Conservation (phyloP, 2,797 vertebrate genomes). For the Aselliscus stoliczkanus region DNA sequence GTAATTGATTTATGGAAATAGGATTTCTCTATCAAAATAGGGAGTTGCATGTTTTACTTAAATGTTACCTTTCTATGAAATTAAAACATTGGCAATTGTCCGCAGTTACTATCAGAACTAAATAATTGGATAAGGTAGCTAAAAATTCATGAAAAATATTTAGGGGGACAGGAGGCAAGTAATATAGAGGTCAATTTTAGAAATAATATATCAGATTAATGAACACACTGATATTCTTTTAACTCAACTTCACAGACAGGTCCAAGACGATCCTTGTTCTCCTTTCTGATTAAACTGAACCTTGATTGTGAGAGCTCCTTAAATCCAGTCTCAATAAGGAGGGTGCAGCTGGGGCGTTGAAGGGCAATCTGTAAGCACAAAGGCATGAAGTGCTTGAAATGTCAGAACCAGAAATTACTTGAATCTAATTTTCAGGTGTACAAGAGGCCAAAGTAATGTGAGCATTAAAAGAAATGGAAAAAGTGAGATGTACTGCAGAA, state of each 20-base stretch:
- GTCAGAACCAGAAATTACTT: slow-evolving; percentile 45
- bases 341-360: background rate
- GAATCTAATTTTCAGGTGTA: slow-evolving; percentile 70
- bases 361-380: background rate
- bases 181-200: background rate
- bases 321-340: background rate
- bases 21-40: background rate
- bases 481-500: slow-evolving; percentile 53
- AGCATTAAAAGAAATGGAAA: slow-evolving; percentile 72
- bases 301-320: background rate
- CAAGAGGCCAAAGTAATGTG: slow-evolving; percentile 45
- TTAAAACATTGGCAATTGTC: slow-evolving; percentile 25
- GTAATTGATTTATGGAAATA: background rate
- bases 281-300: background rate
- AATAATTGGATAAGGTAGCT: background rate
- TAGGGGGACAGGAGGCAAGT: background rate
- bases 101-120: background rate
- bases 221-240: background rate
- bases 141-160: background rate
- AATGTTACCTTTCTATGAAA: background rate
- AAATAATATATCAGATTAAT: background rate
- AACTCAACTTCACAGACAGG: background rate
- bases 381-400: background rate
- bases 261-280: background rate
- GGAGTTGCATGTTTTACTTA: background rate